Evolutionary conservation across 1,140 invertebrate species (phyloP), one percentile per base, ranked within the genome.

Genomic region (Mercenaria mercenaria): DNA sequence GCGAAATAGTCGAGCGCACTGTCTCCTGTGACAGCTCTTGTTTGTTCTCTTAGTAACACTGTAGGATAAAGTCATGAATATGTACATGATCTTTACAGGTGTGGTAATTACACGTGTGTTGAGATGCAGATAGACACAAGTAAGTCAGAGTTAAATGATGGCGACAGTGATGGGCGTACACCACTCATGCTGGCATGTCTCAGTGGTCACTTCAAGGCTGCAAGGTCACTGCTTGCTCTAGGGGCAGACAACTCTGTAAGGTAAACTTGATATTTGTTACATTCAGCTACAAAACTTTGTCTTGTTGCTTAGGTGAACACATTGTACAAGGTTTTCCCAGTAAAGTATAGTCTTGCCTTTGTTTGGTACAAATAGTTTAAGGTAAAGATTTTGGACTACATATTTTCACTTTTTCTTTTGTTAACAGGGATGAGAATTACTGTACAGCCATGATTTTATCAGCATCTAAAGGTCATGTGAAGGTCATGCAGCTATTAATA

Each of bases 211-310:
- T 72, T 50, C 39, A 88, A 81, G 59, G 86, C 86, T 69, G 59
- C 86, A 11, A 64, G 86, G 39, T 88, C 86, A 11, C 64, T 88
- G 26, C 64, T 88, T 15, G 86, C 74, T 13, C 64, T 88, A 80
- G 86, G 86, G 86, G 86, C 86, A 69, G 86, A 88, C 61, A 79
- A 81, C 86, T 88, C 86, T 72, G 52, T 88, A 15, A 88, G 86
- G 86, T 88, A 69, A 34, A 41, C n/a, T n/a, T n/a, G n/a, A n/a
- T n/a, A n/a, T n/a, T n/a, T n/a, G n/a, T n/a, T n/a, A n/a, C n/a
- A n/a, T n/a, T n/a, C n/a, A n/a, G n/a, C n/a, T n/a, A 23, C 29
- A n/a, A n/a, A 13, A 15, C 52, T n/a, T 56, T 13, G 52, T 56
- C n/a, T 13, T 13, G 52, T 56, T 13, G 13, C 52, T 56, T 15